Evolutionary conservation across 2,797 vertebrate species (phyloP).

Genomic region (Kryptolebias ocellatus): DNA sequence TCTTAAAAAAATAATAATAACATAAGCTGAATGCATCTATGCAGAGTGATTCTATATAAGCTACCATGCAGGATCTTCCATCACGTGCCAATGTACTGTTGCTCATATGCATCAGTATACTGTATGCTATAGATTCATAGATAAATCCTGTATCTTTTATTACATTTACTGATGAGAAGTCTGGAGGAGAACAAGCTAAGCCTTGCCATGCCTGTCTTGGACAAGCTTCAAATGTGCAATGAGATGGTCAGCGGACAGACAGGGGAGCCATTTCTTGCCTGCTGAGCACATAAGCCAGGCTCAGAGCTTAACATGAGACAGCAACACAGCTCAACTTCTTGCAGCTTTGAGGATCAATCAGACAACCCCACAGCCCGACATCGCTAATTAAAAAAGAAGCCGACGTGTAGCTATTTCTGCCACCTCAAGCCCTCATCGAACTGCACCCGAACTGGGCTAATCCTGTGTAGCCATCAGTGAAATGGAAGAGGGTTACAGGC

Average conservation of each 20-base stretch:
- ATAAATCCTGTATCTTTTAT: constrained; percentile 53
- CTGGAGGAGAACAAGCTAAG: neutral
- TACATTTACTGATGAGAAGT: constrained; percentile 48
- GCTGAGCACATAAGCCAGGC: constrained; percentile 60
- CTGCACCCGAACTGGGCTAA: constrained; percentile 35
- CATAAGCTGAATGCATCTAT: constrained; percentile 12
- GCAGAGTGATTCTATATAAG: constrained; percentile 10
- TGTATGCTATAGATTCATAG: constrained; percentile 50
- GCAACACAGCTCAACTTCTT: constrained; percentile 48
- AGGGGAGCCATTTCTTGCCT: constrained; percentile 67
- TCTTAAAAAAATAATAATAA: neutral
- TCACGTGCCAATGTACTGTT: constrained; percentile 57
- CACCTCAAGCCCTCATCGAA: constrained; percentile 43
- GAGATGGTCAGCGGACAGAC: constrained; percentile 64
- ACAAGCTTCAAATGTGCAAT: constrained; percentile 66
- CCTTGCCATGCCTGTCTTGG: constrained; percentile 46
- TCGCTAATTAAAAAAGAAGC: constrained; percentile 32
- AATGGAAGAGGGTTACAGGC: constrained; percentile 38
- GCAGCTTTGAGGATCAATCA: constrained; percentile 40
- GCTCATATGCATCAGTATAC: constrained; percentile 37
- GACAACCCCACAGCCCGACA: constrained; percentile 4
- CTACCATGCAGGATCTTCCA: constrained; percentile 23
- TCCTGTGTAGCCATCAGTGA: constrained; percentile 28
- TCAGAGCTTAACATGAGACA: constrained; percentile 61
- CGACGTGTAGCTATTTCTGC: constrained; percentile 29